Conservation (phyloP, 2,113 vertebrate species). For the Lophochroa leadbeateri region DNA sequence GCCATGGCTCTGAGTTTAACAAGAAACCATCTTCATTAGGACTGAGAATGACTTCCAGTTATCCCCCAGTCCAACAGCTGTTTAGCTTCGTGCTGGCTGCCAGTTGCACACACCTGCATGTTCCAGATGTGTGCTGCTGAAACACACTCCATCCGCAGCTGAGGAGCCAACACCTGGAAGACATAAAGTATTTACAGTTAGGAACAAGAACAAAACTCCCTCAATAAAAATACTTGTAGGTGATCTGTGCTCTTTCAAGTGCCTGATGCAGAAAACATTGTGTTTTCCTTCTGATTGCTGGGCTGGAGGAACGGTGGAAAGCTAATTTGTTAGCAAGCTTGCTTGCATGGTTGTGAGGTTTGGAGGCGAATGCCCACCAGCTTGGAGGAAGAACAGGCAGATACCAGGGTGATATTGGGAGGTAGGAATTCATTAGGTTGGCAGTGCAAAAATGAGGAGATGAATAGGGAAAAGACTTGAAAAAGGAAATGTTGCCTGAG, state of each 20-base stretch:
- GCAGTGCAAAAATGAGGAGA: not conserved
- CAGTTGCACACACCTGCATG: constrained; percentile 2
- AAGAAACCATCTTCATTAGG: not conserved
- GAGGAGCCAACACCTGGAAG: constrained; percentile 74
- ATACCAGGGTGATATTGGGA: not conserved
- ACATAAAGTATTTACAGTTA: constrained; percentile 51
- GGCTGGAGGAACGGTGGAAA: not conserved
- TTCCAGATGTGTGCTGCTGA: constrained; percentile 16
- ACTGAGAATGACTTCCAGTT: not conserved
- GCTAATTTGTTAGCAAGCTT: not conserved
- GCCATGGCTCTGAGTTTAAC: not conserved
- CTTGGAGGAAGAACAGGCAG: not conserved
- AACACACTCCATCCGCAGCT: constrained; percentile 27
- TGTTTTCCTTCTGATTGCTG: not conserved
- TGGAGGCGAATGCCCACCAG: not conserved
- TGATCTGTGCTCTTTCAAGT: constrained; percentile 49
- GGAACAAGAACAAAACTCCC: constrained; percentile 8
- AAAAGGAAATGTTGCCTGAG: not conserved
- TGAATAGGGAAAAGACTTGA: not conserved
- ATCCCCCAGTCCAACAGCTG: not conserved
- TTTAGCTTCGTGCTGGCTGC: not conserved
- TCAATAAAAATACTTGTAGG: constrained; percentile 58
- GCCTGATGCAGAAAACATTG: not conserved
- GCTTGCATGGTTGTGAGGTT: not conserved
- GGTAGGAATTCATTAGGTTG: not conserved